A percentile compares a stretch with the other conserved stretches of the same genome.
phyloP scores from a whole-genome alignment of 2,797 vertebrate genomes.

The Hapalemur alaotrensis region DNA sequence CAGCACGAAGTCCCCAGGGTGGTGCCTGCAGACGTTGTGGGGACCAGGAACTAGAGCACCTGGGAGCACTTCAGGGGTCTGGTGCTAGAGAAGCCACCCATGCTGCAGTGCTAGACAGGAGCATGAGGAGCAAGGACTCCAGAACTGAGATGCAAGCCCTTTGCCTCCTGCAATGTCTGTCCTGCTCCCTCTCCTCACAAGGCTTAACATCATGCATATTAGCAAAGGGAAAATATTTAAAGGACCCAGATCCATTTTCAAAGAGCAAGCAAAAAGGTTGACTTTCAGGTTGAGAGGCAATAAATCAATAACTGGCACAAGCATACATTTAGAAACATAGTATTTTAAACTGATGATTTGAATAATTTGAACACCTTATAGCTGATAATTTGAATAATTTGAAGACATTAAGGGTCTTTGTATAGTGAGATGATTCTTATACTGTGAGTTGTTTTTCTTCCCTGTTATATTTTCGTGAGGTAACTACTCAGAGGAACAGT shows the following conservation, averaged over 20 bases:
- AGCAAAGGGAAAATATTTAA: neutral
- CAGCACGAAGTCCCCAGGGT: too few relatives aligned
- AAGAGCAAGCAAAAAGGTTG: neutral
- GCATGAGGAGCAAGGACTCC: neutral
- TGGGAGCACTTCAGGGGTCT: accelerated
- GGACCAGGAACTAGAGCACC: too few relatives aligned
- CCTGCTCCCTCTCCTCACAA: neutral
- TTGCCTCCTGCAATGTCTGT: neutral
- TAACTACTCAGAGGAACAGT: neutral
- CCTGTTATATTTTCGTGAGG: neutral
- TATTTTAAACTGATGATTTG: neutral
- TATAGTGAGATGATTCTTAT: neutral
- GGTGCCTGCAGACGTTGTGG: accelerated
- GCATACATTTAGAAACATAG: neutral
- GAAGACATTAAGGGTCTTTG: neutral
- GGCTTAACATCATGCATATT: too few relatives aligned
- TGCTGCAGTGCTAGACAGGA: neutral
- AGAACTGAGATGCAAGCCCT: neutral
- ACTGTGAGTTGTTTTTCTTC: neutral
- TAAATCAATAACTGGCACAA: neutral
- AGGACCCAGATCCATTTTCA: neutral
- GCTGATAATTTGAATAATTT: neutral
- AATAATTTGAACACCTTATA: neutral
- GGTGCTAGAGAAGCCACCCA: neutral
- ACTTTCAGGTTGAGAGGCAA: neutral